Evolutionary conservation across 2,113 vertebrate species (phyloP).

Genomic region (Paramormyrops kingsleyae): DNA sequence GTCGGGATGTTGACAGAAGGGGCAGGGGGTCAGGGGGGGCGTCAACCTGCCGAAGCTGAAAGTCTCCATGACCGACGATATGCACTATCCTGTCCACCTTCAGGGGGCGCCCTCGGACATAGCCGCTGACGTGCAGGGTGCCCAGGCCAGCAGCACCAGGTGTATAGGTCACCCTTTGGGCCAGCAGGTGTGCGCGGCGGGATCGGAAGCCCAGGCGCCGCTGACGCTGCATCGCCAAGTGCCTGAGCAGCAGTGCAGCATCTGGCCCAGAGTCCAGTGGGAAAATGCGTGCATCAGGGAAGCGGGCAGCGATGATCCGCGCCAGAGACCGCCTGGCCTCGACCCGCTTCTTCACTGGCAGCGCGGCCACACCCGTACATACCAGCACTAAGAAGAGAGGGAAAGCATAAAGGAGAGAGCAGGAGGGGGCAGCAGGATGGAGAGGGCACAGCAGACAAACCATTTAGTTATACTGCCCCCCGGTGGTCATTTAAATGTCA

Average conservation of each 20-base stretch:
- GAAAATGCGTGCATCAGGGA: conserved; percentile 76
- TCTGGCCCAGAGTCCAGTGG: conserved; percentile 77
- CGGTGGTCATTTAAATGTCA: neutral
- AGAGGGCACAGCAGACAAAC: neutral
- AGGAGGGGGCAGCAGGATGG: neutral
- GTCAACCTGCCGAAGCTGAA: conserved; percentile 87
- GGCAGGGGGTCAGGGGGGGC: conserved; percentile 76
- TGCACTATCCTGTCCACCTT: conserved; percentile 80
- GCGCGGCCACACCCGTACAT: conserved; percentile 68
- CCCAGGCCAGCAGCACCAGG: conserved; percentile 60
- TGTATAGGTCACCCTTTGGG: conserved; percentile 64
- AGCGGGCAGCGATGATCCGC: conserved; percentile 73
- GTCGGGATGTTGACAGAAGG: conserved; percentile 56
- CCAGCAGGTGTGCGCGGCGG: conserved; percentile 74
- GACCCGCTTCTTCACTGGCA: conserved; percentile 75
- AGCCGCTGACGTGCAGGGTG: conserved; percentile 84
- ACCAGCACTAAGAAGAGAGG: conserved; percentile 62
- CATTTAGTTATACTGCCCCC: neutral
- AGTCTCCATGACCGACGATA: conserved; percentile 85
- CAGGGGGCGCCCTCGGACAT: conserved; percentile 74
- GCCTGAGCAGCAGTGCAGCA: conserved; percentile 69
- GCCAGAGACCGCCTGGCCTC: conserved; percentile 72
- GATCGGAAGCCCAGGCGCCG: conserved; percentile 77
- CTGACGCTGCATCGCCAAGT: conserved; percentile 79
- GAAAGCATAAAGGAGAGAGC: neutral